phyloP scores from a whole-genome alignment of 1,140 invertebrate species.

The Drosophila rufa region DNA sequence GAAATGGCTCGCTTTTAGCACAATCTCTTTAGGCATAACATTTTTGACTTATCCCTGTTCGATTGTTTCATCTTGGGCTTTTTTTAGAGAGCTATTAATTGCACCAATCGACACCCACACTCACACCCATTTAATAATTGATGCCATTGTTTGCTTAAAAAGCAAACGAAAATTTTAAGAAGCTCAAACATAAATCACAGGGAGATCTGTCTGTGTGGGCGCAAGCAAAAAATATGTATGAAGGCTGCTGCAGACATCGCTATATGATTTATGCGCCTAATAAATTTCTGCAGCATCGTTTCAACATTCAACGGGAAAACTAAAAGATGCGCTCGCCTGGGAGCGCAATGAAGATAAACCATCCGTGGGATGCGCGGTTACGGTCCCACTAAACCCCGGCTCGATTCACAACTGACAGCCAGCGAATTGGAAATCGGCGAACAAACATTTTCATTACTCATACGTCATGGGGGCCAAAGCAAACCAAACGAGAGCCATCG shows the following conservation, averaged over 20 bases:
- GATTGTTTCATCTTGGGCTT: constrained; percentile 19
- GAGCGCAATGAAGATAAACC: constrained; percentile 18
- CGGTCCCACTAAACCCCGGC: constrained; percentile 12
- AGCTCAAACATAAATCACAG: constrained; percentile 26
- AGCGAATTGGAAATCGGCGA: constrained; percentile 59
- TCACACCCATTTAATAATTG: constrained; percentile 27
- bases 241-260: constrained; percentile 21
- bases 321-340: constrained; percentile 13
- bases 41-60: constrained; percentile 25
- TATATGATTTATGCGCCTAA: constrained; percentile 55
- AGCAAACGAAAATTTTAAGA: constrained; percentile 26
- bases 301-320: constrained; percentile 22
- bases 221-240: neutral
- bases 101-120: constrained; percentile 1
- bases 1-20: constrained; percentile 34
- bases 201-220: neutral
- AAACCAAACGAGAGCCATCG: constrained; percentile 32
- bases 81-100: constrained; percentile 10
- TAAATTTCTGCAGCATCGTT: constrained; percentile 25
- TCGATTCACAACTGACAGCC: constrained; percentile 51
- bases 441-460: constrained; percentile 69
- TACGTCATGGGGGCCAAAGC: constrained; percentile 55
- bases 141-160: constrained; percentile 48
- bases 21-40: constrained; percentile 34
- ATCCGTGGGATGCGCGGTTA: neutral